A percentile compares a stretch with the other conserved stretches of the same genome.
Evolutionary conservation across 2,888 invertebrate species (phyloP).

Genomic region (Zelleria hepariella): DNA sequence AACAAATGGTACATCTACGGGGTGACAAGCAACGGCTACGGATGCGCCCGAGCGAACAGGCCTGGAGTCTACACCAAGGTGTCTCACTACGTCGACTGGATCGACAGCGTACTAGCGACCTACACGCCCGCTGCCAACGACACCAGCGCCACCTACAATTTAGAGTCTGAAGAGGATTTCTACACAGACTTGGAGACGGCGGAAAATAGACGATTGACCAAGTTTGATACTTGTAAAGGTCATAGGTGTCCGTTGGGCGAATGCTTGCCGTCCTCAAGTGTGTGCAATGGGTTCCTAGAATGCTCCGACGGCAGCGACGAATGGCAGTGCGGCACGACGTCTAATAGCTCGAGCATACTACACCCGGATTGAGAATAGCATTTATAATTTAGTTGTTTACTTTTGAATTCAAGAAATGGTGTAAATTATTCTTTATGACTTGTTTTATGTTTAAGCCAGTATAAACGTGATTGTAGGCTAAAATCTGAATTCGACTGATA

Average conservation of each 20-base stretch:
- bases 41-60: constrained; percentile 82
- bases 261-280: constrained; percentile 77
- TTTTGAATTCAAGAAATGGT: constrained; percentile 1
- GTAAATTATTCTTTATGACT: background rate
- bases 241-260: constrained; percentile 83
- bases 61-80: constrained; percentile 89
- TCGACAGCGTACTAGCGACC: constrained; percentile 67
- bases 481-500: constrained; percentile 63
- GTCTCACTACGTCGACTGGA: constrained; percentile 81
- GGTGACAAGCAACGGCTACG: constrained; percentile 85
- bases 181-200: constrained; percentile 55
- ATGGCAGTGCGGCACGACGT: constrained; percentile 64
- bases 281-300: constrained; percentile 84
- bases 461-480: constrained; percentile 32
- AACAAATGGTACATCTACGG: constrained; percentile 70
- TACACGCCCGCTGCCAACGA: constrained; percentile 38
- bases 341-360: constrained; percentile 33
- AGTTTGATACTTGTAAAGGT: constrained; percentile 71
- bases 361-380: constrained; percentile 40
- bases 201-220: constrained; percentile 43
- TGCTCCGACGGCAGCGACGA: constrained; percentile 84
- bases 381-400: background rate
- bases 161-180: constrained; percentile 39
- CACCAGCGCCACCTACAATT: constrained; percentile 24
- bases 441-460: constrained; percentile 38